Conservation (phyloP, 2,113 vertebrate species). For the Emberiza fucata region DNA sequence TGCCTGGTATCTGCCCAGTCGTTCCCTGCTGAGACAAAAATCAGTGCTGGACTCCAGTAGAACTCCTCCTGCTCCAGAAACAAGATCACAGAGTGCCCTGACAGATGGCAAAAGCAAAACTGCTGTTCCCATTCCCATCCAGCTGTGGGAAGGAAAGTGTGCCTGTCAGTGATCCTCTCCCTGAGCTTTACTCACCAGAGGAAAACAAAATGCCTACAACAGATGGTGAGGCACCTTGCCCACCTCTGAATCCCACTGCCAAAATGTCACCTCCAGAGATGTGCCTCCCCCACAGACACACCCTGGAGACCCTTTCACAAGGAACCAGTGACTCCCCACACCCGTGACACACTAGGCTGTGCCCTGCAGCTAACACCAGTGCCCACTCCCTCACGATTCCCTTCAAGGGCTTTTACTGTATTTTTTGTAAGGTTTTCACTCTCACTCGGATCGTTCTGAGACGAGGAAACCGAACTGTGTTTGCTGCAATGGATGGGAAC, state of each 20-base stretch:
- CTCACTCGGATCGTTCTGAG: not conserved
- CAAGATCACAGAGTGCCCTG: not conserved
- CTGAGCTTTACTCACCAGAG: not conserved
- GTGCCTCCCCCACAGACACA: no score
- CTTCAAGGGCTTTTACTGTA: not conserved
- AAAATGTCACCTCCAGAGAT: not conserved
- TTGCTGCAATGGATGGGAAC: not conserved
- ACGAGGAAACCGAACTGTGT: not conserved
- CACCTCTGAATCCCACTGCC: not conserved
- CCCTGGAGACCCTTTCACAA: not conserved
- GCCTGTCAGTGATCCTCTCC: not conserved
- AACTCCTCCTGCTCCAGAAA: not conserved
- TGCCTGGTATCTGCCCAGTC: not conserved
- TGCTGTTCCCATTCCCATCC: not conserved
- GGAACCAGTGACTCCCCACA: not conserved
- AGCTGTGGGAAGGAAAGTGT: not conserved
- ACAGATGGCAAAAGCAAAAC: not conserved
- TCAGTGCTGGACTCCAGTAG: not conserved
- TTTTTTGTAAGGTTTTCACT: not conserved
- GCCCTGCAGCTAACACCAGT: not conserved
- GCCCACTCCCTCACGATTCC: not conserved
- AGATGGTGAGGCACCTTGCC: not conserved
- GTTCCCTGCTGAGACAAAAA: not conserved
- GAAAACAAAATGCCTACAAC: not conserved
- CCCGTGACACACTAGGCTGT: not conserved